Base-by-base conservation (phyloP, 2,113 vertebrate species). In the Osmerus eperlanus region DNA sequence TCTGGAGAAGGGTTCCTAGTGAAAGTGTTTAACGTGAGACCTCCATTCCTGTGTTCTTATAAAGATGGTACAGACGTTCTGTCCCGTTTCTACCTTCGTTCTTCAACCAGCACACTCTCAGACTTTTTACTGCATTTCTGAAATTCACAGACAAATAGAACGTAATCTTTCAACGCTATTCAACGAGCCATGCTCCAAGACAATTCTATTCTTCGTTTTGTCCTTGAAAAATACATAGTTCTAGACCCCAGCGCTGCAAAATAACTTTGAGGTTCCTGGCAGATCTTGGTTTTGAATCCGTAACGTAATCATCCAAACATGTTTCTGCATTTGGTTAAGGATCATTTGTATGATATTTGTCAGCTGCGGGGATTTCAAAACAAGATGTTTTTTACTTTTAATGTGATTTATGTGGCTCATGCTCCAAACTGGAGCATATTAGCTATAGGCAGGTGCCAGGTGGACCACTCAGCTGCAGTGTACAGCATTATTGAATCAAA, bases 331-430 rank as follows among this genome's bases (percentile, higher is more conserved):
- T 73, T 81, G 12, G 53, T 77, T 68, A 54, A 41, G 28, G 56
- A 65, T 68, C 65, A n/a, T 78, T 79, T 79, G 65, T 66, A 70
- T 56, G 32, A 71, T 77, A 71, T 75, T 73, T 71, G 81, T 81
- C 72, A 80, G 65, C 71, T 72, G 70, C 23, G 5, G 63, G 73
- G 64, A 64, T 78, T 78, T 78, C 52, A 67, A 77, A 85, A 76
- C 65, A 78, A 70, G 54, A 60, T 41, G 47, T 61, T 7, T 23
- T 71, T 47, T 56, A 58, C 53, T 67, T 67, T 69, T 67, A 68
- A 75, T 52, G 21, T 54, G 73, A 83, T 73, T 76, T 67, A 64
- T 74, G 61, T 53, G 61, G 55, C 51, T 60, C 51, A 55, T 53
- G 32, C 51, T 73, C 54, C 56, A 74, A 67, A 68, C 61, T 21